phyloP scores from a whole-genome alignment of 2,113 vertebrate genomes.

The Oreocharis arfaki region DNA sequence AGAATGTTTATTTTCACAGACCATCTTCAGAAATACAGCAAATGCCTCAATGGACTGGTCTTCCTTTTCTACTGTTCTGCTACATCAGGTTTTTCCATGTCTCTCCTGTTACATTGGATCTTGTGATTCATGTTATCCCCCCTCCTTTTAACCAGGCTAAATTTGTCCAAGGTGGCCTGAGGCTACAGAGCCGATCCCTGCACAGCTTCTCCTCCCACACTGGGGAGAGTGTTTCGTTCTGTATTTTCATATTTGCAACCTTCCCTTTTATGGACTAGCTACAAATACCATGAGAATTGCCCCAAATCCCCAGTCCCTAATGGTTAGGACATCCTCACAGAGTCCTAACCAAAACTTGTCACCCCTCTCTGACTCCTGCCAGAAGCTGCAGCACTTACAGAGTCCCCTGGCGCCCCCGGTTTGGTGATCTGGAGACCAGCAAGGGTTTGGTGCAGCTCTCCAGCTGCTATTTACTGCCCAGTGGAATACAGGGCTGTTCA shows the following conservation, averaged over 20 bases:
- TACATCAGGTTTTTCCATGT: constrained; percentile 37
- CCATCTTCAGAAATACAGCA: not conserved
- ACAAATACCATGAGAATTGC: rapidly evolving
- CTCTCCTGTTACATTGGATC: not conserved
- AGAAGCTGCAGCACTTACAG: not conserved
- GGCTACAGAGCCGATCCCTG: not conserved
- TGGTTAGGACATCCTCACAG: not conserved
- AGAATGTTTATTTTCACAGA: not conserved
- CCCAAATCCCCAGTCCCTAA: not conserved
- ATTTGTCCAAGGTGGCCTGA: constrained; percentile 37
- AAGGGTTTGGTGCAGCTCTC: not conserved
- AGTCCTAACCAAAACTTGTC: not conserved
- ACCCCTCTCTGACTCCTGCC: not conserved
- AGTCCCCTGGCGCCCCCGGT: not conserved
- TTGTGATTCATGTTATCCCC: not conserved
- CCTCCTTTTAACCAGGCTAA: not conserved
- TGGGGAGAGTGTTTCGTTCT: not conserved
- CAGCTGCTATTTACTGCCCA: not conserved
- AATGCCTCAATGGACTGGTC: not conserved
- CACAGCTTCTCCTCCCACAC: not conserved
- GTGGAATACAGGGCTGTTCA: not conserved
- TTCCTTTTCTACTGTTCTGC: not conserved
- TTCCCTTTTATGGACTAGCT: not conserved
- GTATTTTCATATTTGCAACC: not conserved
- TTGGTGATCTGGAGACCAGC: not conserved